Evolutionary conservation across 1,140 invertebrate genomes (phyloP), one percentile per base, ranked within the genome.

Genomic region (Drosophila pallidifrons): DNA sequence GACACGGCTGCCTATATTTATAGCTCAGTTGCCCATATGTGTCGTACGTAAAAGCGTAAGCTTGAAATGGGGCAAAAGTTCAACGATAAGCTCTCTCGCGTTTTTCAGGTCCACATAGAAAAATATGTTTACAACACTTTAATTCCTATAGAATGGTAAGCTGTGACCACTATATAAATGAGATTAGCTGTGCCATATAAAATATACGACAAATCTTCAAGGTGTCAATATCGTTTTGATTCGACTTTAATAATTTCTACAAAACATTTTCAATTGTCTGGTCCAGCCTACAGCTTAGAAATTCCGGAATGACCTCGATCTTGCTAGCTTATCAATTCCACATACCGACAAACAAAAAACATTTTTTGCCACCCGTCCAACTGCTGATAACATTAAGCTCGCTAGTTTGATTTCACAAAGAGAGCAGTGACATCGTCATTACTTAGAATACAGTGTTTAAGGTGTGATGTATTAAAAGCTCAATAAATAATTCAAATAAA

Each of bases 61-160:
- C 43, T n/a, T 77, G 66, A 81, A 78, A 38, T 68, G 61, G 74
- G 85, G 75, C 85, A 89, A 81, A 63, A 79, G 85, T 89, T 88
- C 85, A 89, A 45, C 45, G 80, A 83, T 82, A 82, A 69, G 78
- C 49, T 13, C 46, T 5, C 3, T 2, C 38, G 54, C 11, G 38
- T 41, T 3, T 41, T 41, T 41, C 7, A 41, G 8, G 8, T n/a
- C 11, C n/a, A 43, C 41, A 3, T 13, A 43, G n/a, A 43, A 43
- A 43, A 35, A 16, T 60, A 43, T 43, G 41, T 43, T n/a, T 52
- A 52, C 11, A 10, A 52, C 25, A 30, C 10, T 8, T 28, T 13
- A 1, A 41, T 28, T 41, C 11, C 2, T 20, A 15, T 25, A 28
- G 1, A 3, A 8, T 3, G 60, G 52, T 52, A 52, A 57, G 6